Base-by-base conservation (phyloP, 2,113 vertebrate species). In the Crotophaga sulcirostris region DNA sequence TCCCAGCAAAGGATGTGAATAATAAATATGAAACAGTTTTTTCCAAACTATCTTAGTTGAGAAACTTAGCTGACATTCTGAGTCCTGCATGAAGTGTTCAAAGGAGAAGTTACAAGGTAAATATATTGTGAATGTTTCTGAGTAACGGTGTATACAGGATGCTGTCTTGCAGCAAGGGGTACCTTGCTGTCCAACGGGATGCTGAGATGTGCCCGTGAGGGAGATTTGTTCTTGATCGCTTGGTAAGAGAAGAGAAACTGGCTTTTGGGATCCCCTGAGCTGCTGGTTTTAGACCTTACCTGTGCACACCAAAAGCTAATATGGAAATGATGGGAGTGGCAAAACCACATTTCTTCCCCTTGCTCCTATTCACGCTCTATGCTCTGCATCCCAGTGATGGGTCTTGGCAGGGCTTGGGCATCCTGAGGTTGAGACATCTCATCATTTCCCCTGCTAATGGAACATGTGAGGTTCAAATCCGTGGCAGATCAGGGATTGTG, bases 401-500 rank as follows among this genome's bases (percentile, higher is more conserved):
- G 42, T 16, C 17, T 4, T 5, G 2, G 0, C 4, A 1, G 42
- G 59, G 21, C 33, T 2, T 36, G 15, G 20, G 20, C n/a, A 15
- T 23, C n/a, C 33, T 11, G 6, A 15, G 17, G 24, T 18, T 23
- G 4, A 4, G 49, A 2, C 21, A 2, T 10, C 69, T 4, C 24
- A 1, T 3, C 4, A 5, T n/a, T 11, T 9, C 24, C n/a, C 49
- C 7, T 1, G 42, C 21, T 8, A 18, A 73, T 3, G 7, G 44
- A n/a, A 16, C 0, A 8, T 0, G 11, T 1, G 17, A 8, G 63
- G 29, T 3, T 13, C 31, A 5, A 33, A 33, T 0, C 20, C 17
- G 2, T 0, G 4, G 20, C 1, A 7, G 42, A 2, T 1, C 52
- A 1, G 29, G 54, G 64, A 1, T 3, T 0, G 2, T 0, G 1